Evolutionary conservation across 1,140 invertebrate genomes (phyloP).

Genomic region (Branchinecta lindahli): DNA sequence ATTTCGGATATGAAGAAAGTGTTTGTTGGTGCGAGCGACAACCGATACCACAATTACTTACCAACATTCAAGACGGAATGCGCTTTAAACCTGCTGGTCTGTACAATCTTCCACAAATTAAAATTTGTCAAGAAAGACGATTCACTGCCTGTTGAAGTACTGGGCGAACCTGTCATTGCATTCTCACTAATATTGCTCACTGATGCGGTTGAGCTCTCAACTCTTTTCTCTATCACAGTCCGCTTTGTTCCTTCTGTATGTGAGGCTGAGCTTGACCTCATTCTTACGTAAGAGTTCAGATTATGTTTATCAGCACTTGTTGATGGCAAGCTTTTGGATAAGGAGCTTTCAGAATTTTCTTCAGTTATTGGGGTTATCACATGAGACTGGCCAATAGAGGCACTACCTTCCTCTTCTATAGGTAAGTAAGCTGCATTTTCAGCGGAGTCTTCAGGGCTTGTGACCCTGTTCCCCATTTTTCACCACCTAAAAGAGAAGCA

Average conservation of each 20-base stretch:
- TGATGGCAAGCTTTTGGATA: background rate
- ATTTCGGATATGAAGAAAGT: too few relatives aligned
- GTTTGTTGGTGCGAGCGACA: too few relatives aligned
- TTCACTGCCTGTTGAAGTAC: background rate
- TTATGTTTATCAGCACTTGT: background rate
- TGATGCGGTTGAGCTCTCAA: background rate
- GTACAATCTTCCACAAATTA: background rate
- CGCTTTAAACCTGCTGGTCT: background rate
- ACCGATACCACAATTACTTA: background rate
- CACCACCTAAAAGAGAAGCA: too few relatives aligned
- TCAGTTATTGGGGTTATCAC: too few relatives aligned
- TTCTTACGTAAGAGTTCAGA: background rate
- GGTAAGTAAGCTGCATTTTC: too few relatives aligned
- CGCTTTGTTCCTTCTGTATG: background rate
- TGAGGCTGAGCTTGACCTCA: background rate
- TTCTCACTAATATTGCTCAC: background rate
- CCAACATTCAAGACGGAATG: background rate
- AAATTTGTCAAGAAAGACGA: background rate
- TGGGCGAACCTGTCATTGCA: background rate
- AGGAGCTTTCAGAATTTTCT: background rate
- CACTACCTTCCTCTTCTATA: too few relatives aligned
- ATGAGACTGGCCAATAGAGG: too few relatives aligned
- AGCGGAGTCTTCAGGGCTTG: too few relatives aligned
- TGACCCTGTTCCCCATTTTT: too few relatives aligned
- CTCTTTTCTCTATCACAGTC: background rate